Conservation (phyloP, 2,797 vertebrate species). For the Acridotheres tristis region DNA sequence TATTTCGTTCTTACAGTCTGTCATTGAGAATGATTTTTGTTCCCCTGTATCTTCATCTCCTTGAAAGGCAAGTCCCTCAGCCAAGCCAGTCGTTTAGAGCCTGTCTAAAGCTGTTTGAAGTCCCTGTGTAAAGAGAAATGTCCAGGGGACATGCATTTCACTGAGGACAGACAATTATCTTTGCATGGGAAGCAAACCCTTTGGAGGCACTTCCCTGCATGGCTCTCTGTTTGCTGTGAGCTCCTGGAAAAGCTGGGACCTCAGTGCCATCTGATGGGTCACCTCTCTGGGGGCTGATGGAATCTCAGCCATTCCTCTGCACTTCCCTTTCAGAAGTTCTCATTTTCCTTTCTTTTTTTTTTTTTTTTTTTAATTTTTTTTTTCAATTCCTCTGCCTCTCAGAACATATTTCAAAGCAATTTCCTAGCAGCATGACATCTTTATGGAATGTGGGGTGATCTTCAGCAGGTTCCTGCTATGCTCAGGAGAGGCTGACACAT, state of each 20-base stretch:
- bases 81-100: background rate
- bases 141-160: background rate
- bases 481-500: background rate
- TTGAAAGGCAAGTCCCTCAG: background rate
- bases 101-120: background rate
- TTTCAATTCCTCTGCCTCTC: background rate
- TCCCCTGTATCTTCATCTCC: background rate
- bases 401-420: background rate
- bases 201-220: background rate
- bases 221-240: background rate
- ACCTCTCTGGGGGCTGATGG: background rate
- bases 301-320: constrained; percentile 10
- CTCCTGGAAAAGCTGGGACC: background rate
- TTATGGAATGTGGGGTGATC: background rate
- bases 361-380: background rate
- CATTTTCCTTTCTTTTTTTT: background rate
- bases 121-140: background rate
- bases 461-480: background rate
- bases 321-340: background rate
- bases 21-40: background rate
- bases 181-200: background rate
- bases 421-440: constrained; percentile 13
- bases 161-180: background rate
- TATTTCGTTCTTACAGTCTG: background rate
- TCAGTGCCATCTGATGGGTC: background rate